Evolutionary conservation across 2,888 invertebrate species (phyloP).

Genomic region (Octonoba sinensis): DNA sequence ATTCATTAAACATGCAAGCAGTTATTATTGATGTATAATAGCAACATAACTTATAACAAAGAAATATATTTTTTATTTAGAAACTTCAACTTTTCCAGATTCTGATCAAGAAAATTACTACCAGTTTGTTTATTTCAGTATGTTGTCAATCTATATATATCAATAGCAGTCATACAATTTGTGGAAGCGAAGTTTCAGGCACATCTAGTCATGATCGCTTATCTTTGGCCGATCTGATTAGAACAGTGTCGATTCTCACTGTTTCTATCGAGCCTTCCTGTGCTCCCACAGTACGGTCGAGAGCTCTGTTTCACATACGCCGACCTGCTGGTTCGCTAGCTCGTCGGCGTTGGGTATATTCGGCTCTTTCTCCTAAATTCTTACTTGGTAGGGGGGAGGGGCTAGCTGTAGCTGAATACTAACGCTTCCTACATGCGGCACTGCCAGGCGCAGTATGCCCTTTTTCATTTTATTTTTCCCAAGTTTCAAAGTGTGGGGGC

Average conservation of each 20-base stretch:
- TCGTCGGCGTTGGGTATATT: slow-evolving; percentile 53
- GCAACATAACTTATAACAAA: too few relatives aligned
- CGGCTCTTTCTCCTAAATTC: slow-evolving; percentile 57
- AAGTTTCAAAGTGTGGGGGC: too few relatives aligned
- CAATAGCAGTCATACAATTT: neutral
- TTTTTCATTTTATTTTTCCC: too few relatives aligned
- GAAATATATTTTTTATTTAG: too few relatives aligned
- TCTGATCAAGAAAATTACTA: too few relatives aligned
- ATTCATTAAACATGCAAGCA: too few relatives aligned
- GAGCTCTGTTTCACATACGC: slow-evolving; percentile 13
- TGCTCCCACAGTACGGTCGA: slow-evolving; percentile 9
- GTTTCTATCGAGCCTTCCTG: slow-evolving; percentile 14
- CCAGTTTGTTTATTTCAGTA: too few relatives aligned
- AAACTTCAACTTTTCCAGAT: too few relatives aligned
- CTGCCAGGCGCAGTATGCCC: slow-evolving; percentile 55
- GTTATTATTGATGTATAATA: too few relatives aligned
- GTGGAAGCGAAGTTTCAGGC: slow-evolving; percentile 54
- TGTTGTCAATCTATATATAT: slow-evolving; percentile 5
- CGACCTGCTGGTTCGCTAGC: slow-evolving; percentile 37
- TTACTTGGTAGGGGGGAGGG: slow-evolving; percentile 37
- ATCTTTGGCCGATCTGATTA: slow-evolving; percentile 54
- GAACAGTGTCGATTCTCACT: slow-evolving; percentile 59
- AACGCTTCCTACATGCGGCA: slow-evolving; percentile 45
- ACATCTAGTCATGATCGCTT: slow-evolving; percentile 57
- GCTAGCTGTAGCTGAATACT: slow-evolving; percentile 47